Percentiles rank a stretch among this genome's conserved stretches.
These are phyloP conservation scores for Lathamus discolor DNA, from an alignment of 2,113 vertebrate genomes.

Conservation along the genomic window DNA sequence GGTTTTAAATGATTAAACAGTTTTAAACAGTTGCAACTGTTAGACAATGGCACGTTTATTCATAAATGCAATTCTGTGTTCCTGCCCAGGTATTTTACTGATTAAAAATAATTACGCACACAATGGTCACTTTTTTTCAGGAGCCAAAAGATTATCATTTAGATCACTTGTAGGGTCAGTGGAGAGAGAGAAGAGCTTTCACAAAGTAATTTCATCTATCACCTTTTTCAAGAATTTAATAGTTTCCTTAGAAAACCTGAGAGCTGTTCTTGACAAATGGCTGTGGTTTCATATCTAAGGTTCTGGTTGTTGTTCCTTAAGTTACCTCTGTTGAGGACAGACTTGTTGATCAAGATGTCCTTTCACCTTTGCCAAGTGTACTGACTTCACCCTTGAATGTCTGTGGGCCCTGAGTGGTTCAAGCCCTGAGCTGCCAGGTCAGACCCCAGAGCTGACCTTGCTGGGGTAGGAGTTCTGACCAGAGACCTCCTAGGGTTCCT, in stretches of 20 bases:
- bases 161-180: neutral
- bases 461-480: neutral
- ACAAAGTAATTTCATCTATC: neutral
- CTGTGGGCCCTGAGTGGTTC: neutral
- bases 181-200: neutral
- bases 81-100: neutral
- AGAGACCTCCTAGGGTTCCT: neutral
- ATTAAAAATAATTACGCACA: neutral
- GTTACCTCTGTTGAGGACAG: neutral
- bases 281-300: rapidly evolving
- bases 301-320: neutral
- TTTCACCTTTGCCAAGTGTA: neutral
- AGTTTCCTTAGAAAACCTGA: neutral
- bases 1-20: neutral
- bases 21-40: neutral
- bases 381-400: rapidly evolving
- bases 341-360: neutral
- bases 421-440: neutral
- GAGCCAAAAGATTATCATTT: neutral
- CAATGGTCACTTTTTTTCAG: neutral
- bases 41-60: neutral
- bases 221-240: neutral
- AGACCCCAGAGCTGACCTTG: neutral
- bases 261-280: neutral
- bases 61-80: neutral